phyloP scores from a whole-genome alignment of 2,888 invertebrate species.

The Adineta ricciae region DNA sequence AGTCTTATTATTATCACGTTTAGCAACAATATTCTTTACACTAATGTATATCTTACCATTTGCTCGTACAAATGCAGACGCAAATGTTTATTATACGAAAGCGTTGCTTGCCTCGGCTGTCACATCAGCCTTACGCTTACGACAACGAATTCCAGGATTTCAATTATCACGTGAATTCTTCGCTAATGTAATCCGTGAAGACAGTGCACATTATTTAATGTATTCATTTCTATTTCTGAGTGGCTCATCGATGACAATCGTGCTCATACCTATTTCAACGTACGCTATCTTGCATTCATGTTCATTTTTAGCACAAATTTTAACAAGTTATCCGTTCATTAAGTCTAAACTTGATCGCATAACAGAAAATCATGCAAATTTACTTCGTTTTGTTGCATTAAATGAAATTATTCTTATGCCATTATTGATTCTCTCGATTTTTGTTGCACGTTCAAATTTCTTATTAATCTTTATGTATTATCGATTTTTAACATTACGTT shows the following conservation, averaged over 20 bases:
- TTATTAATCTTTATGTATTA: slow-evolving; percentile 91
- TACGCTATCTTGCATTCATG: slow-evolving; percentile 74
- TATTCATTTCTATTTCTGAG: slow-evolving; percentile 87
- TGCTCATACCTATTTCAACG: slow-evolving; percentile 74
- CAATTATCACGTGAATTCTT: slow-evolving; percentile 73
- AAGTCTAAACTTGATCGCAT: background rate
- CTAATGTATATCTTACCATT: background rate
- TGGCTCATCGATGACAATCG: slow-evolving; percentile 77
- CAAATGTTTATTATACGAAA: slow-evolving; percentile 65
- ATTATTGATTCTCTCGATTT: slow-evolving; percentile 55
- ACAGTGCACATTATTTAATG: slow-evolving; percentile 86
- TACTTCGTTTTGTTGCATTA: slow-evolving; percentile 77
- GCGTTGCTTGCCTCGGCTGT: slow-evolving; percentile 84
- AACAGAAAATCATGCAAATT: slow-evolving; percentile 60
- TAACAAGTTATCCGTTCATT: background rate
- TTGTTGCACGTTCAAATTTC: slow-evolving; percentile 63
- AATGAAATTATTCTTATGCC: slow-evolving; percentile 70
- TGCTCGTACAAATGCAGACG: background rate
- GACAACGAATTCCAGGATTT: slow-evolving; percentile 76
- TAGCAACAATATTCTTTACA: background rate
- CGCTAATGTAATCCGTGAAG: slow-evolving; percentile 62
- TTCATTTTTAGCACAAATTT: slow-evolving; percentile 9
- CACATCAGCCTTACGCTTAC: slow-evolving; percentile 81
- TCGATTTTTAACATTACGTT: slow-evolving; percentile 81
- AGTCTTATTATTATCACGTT: slow-evolving; percentile 12